Evolutionary conservation across 2,797 vertebrate species (phyloP).

Genomic region (Scarus forsteni): DNA sequence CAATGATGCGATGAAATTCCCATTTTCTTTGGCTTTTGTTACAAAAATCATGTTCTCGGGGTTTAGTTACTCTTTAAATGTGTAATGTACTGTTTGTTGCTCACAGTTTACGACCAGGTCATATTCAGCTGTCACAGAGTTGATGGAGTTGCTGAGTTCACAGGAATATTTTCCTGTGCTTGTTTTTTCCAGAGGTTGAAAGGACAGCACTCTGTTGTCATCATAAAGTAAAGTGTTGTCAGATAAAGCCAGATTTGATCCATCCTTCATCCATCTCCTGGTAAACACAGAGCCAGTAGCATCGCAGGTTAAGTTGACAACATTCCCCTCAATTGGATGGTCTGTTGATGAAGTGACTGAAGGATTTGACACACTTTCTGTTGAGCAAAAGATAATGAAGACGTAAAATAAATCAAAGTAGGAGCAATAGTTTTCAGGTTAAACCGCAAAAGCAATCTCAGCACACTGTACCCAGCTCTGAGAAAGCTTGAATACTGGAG

Average conservation of each 20-base stretch:
- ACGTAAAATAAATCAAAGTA: not conserved
- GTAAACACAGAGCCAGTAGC: conserved; percentile 47
- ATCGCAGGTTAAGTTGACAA: conserved; percentile 56
- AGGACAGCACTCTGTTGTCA: conserved; percentile 50
- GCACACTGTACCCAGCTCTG: too few relatives aligned
- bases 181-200: conserved; percentile 40
- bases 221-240: conserved; percentile 33
- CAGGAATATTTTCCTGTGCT: conserved; percentile 69
- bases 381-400: conserved; percentile 10
- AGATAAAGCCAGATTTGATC: conserved; percentile 29
- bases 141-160: conserved; percentile 52
- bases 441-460: too few relatives aligned
- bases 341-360: conserved; percentile 20
- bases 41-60: too few relatives aligned
- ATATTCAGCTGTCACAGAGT: not conserved
- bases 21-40: too few relatives aligned
- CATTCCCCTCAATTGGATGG: conserved; percentile 19
- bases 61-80: not conserved
- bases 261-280: conserved; percentile 66
- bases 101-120: conserved; percentile 59
- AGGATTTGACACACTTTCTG: conserved; percentile 46
- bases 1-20: too few relatives aligned
- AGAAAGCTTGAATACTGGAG: too few relatives aligned
- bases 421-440: not conserved
- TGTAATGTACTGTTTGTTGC: conserved; percentile 18